Base-by-base conservation (phyloP, 2,888 invertebrate genomes). In the Clivina fossor region DNA sequence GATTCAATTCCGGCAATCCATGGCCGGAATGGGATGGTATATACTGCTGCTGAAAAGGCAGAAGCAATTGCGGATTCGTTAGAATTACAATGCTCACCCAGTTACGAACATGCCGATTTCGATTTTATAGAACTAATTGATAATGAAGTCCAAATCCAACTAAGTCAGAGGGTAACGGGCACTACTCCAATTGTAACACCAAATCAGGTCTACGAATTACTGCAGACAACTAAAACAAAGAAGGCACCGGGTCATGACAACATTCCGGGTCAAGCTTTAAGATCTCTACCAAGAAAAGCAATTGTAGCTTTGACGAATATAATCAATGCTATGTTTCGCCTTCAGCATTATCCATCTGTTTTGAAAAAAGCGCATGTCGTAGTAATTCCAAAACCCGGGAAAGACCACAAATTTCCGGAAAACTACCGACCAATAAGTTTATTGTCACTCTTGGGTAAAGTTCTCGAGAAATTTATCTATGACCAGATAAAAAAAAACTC, bases 381-480 rank as follows among this genome's bases (percentile, higher is more conserved):
- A 2, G 28, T 40, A 1, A 43, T 59, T 4, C 55, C 41, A 1
- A 58, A 58, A 37, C 56, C 48, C 1, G 46, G 35, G 1, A 35
- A 58, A 20, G 22, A 37, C 20, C 16, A 3, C 3, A 24, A 16
- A 9, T 38, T 53, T 40, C 61, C 63, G 5, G 33, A 28, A 19
- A 63, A 58, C 32, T 65, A 65, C 41, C 47, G 65, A 9, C 64
- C 65, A 1, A 66, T 68, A 5, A 61, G 62, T 9, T 59, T 66
- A 3, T 59, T 67, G 3, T 47, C 58, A 8, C 51, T 38, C 8
- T 16, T 63, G 7, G 58, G 62, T 26, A 65, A 65, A 53, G n/a
- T 65, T 5, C 43, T 62, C 11, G 66, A 66, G 43, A 47, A 47
- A 33, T 19, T 62, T 5, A 46, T 63, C 15, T 30, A 59, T 4